phyloP scores from a whole-genome alignment of 2,113 vertebrate species.

The Anolis sagrei region DNA sequence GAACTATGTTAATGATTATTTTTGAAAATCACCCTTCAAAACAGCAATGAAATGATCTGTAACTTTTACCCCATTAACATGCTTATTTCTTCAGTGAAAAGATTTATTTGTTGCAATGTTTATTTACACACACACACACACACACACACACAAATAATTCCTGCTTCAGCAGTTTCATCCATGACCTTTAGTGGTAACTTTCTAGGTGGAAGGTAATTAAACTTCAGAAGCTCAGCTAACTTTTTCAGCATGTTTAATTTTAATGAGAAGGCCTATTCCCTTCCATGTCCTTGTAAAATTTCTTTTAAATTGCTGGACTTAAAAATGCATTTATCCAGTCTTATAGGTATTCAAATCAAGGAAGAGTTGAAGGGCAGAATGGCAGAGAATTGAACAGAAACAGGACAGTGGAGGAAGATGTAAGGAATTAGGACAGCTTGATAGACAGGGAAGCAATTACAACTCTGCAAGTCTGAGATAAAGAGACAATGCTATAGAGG shows the following conservation, averaged over 20 bases:
- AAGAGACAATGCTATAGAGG: slow-evolving; percentile 42
- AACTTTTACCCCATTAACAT: background rate
- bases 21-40: background rate
- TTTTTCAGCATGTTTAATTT: slow-evolving; percentile 28
- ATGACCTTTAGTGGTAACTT: slow-evolving; percentile 18
- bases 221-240: slow-evolving; percentile 21
- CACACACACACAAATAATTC: background rate
- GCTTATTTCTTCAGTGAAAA: background rate
- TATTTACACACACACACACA: background rate
- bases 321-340: slow-evolving; percentile 33
- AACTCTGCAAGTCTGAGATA: slow-evolving; percentile 44
- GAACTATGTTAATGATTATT: background rate
- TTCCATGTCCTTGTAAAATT: slow-evolving; percentile 34
- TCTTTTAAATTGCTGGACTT: slow-evolving; percentile 34
- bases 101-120: background rate
- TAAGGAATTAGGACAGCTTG: slow-evolving; percentile 62
- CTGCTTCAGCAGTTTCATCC: slow-evolving; percentile 18
- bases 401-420: slow-evolving; percentile 33
- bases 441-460: slow-evolving; percentile 64
- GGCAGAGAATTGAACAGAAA: slow-evolving; percentile 35
- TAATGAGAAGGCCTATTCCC: background rate
- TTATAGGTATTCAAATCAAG: slow-evolving; percentile 50
- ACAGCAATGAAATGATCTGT: background rate
- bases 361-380: slow-evolving; percentile 51
- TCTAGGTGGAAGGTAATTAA: slow-evolving; percentile 9